Percentiles rank a stretch among this genome's conserved stretches.
Conservation (phyloP, 2,113 vertebrate species). For the Corythaixoides concolor region DNA sequence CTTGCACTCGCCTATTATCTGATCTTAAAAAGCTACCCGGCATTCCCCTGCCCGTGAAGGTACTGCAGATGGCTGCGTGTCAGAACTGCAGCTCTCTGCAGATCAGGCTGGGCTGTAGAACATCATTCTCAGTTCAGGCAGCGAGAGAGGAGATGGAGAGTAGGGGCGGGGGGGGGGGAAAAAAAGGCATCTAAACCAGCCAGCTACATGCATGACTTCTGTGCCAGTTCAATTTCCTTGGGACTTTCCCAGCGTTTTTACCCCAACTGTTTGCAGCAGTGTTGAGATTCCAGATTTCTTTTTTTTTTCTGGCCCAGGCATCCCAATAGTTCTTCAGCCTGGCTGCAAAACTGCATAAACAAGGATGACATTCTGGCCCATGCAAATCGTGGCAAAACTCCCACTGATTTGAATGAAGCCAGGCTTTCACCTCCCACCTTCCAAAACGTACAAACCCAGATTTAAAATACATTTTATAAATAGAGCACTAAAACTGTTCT, state of each 20-base stretch:
- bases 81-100: not conserved
- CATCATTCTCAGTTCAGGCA: not conserved
- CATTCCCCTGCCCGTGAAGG: not conserved
- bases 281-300: slow-evolving; percentile 20
- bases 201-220: slow-evolving; percentile 6
- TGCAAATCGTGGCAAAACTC: slow-evolving; percentile 32
- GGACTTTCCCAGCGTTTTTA: slow-evolving; percentile 53
- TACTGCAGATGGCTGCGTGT: not conserved
- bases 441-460: slow-evolving; percentile 6
- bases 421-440: slow-evolving; percentile 7
- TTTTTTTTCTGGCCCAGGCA: slow-evolving; percentile 38
- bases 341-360: slow-evolving; percentile 46
- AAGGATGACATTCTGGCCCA: slow-evolving; percentile 43
- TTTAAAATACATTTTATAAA: slow-evolving; percentile 39
- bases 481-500: not conserved
- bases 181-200: not conserved
- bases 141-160: not conserved
- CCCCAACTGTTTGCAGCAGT: slow-evolving; percentile 10
- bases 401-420: slow-evolving; percentile 35
- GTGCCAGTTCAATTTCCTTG: slow-evolving; percentile 30
- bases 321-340: slow-evolving; percentile 25
- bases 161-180: no score
- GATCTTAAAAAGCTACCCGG: slow-evolving; percentile 40
- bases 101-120: not conserved
- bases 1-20: slow-evolving; percentile 52